A percentile compares a stretch with the other conserved stretches of the same genome.
Conservation (phyloP, 2,888 invertebrate species). For the Eilema griseolum region DNA sequence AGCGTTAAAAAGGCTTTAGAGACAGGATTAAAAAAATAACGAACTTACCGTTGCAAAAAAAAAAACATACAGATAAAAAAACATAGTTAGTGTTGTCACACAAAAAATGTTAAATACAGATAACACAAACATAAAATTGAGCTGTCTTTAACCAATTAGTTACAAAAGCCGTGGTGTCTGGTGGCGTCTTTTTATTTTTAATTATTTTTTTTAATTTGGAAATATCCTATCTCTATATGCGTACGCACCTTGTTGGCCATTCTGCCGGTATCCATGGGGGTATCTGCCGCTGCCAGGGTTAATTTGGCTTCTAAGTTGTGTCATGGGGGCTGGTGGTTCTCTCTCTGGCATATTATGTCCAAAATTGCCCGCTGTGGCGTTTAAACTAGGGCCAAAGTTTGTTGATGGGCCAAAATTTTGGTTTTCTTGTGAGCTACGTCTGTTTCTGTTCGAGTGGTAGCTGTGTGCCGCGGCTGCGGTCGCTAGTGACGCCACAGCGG, state of each 20-base stretch:
- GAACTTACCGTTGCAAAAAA: conserved; percentile 71
- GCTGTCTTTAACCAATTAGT: conserved; percentile 83
- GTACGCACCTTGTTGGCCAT: conserved; percentile 85
- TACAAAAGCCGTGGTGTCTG: conserved; percentile 81
- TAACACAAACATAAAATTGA: conserved; percentile 72
- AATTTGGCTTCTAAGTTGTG: conserved; percentile 79
- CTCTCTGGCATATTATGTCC: conserved; percentile 77
- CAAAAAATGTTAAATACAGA: conserved; percentile 61
- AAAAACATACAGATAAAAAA: conserved; percentile 48
- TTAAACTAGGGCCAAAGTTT: conserved; percentile 81
- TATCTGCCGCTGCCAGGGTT: conserved; percentile 82
- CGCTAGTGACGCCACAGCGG: conserved; percentile 82
- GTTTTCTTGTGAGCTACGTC: conserved; percentile 82
- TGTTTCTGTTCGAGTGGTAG: conserved; percentile 81
- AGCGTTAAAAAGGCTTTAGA: conserved; percentile 69
- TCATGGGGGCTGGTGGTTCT: conserved; percentile 81
- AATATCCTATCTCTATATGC: conserved; percentile 76
- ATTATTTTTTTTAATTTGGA: conserved; percentile 57
- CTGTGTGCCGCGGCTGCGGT: conserved; percentile 83
- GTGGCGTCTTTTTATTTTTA: conserved; percentile 62
- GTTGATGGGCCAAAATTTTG: conserved; percentile 72
- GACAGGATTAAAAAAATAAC: conserved; percentile 55
- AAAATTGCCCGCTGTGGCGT: conserved; percentile 78
- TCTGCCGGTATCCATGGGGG: conserved; percentile 81
- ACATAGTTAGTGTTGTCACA: conserved; percentile 70